Evolutionary conservation across 2,113 vertebrate genomes (phyloP), one percentile per base, ranked within the genome.

Genomic region (Seriola dumerili): DNA sequence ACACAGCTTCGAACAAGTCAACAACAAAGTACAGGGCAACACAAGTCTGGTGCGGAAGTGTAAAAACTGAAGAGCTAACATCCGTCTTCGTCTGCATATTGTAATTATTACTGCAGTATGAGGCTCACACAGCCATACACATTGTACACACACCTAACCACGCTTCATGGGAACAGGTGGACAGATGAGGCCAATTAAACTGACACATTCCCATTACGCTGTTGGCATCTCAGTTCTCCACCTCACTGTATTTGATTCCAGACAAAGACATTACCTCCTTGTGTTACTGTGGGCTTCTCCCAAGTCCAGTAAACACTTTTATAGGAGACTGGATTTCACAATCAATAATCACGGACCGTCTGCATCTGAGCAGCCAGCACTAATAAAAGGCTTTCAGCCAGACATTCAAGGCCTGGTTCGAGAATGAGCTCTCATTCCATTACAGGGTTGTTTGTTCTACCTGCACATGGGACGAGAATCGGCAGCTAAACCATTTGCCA

Each of bases 291-390:
- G 77, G 76, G 72, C 61, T 70, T 80, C 73, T 65, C 63, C 44
- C n/a, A 84, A 68, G 71, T 78, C 64, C 61, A 78, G 78, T 80
- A 85, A 82, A 84, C 81, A 81, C 77, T 83, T 89, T 81, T 72
- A 83, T 66, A 79, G 69, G 42, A 79, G 86, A 72, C 86, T 85
- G 72, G 57, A 88, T 82, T 90, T 70, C 55, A 78, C 61, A 81
- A 86, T 93, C 88, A 76, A 91, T 92, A 91, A 83, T 86, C 91
- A 88, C 86, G 12, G 54, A 93, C 75, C 58, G 83, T 80, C 86
- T 80, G 38, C 72, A 81, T 81, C 0, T 0, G 40, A 89, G 80
- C 79, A 63, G 85, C 89, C 92, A 80, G 78, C 73, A 84, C 86
- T 66, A 86, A 86, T 57, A 68, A 78, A 78, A 64, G 79, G 73